Evolutionary conservation across 2,888 invertebrate genomes (phyloP).

Genomic region (Oscheius sp.): DNA sequence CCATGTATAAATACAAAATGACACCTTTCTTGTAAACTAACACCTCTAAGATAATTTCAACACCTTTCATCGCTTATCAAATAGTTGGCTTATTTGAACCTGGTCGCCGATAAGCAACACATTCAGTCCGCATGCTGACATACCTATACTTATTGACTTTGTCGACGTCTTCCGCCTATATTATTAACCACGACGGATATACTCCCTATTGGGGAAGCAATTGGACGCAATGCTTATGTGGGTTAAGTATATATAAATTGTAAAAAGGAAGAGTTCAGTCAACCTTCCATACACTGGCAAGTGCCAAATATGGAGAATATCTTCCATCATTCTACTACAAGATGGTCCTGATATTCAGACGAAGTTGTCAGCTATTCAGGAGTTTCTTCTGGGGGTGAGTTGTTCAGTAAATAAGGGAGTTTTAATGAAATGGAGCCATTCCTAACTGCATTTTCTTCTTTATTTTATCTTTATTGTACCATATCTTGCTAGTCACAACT

Average conservation of each 20-base stretch:
- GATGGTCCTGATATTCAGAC: neutral
- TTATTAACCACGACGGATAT: neutral
- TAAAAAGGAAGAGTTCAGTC: neutral
- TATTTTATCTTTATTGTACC: no score
- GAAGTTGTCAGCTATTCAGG: neutral
- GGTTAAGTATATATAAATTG: neutral
- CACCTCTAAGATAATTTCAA: conserved; percentile 1
- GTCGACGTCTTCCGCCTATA: neutral
- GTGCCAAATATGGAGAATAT: neutral
- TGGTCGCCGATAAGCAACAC: conserved; percentile 7
- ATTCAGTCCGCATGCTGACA: neutral
- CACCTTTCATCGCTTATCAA: neutral
- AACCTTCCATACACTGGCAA: neutral
- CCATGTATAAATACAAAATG: neutral
- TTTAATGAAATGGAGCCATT: no score
- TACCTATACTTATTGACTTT: neutral
- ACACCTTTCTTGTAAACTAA: neutral
- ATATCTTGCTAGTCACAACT: no score
- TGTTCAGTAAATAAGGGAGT: no score
- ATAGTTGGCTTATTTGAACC: neutral
- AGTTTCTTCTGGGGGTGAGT: conserved; percentile 2
- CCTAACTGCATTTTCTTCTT: no score
- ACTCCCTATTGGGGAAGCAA: neutral
- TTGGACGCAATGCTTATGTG: neutral
- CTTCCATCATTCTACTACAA: neutral